phyloP scores from a whole-genome alignment of 2,113 vertebrate genomes.

The Okapia johnstoni region DNA sequence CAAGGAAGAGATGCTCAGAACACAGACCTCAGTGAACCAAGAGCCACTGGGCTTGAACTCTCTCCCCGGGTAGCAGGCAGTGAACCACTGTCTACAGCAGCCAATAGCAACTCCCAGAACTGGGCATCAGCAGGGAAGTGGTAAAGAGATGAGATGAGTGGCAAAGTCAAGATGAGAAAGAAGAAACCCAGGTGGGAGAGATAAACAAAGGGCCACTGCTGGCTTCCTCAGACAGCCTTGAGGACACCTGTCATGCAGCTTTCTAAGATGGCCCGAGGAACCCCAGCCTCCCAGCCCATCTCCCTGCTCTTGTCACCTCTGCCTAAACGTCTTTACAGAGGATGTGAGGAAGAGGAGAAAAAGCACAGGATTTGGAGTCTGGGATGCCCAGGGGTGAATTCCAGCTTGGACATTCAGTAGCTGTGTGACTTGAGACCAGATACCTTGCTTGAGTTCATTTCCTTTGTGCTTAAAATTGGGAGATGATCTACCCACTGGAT shows the following conservation, averaged over 20 bases:
- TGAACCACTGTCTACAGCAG: not conserved
- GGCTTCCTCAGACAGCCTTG: not conserved
- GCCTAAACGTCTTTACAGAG: not conserved
- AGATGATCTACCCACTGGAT: not conserved
- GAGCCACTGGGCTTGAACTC: not conserved
- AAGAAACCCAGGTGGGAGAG: not conserved
- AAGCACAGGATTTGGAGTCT: not conserved
- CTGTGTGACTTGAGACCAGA: not conserved
- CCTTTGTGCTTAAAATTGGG: not conserved
- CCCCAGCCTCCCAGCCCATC: not conserved
- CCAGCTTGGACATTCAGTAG: not conserved
- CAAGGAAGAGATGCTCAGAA: conserved; percentile 1
- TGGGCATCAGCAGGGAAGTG: not conserved
- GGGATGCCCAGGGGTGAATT: not conserved
- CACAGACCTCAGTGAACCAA: not conserved
- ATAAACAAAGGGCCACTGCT: not conserved
- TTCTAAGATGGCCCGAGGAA: not conserved
- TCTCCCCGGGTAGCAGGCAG: not conserved
- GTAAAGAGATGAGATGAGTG: not conserved
- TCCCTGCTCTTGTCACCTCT: not conserved
- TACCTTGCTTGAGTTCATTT: not conserved
- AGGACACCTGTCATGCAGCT: not conserved
- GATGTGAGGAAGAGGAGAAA: not conserved
- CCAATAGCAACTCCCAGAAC: not conserved
- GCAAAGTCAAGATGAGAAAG: not conserved